Base-by-base conservation (phyloP, 1,140 invertebrate species). In the Vanessa tameamea region DNA sequence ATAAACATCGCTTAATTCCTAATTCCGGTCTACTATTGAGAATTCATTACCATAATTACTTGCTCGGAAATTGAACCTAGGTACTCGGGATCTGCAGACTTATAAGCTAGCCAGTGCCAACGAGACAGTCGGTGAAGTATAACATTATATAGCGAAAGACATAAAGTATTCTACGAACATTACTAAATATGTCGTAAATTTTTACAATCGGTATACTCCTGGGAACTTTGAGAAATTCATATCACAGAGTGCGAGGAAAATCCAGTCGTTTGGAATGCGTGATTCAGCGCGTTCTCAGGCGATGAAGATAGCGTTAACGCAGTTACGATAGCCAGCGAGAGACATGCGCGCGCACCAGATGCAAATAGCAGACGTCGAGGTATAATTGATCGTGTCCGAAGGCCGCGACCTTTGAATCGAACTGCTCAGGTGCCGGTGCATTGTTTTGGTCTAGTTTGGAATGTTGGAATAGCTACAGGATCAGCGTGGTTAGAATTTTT, bases 181-280 rank as follows among this genome's bases (percentile, higher is more conserved):
- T 43, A 43, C 37, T 43, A 43, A 43, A 43, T 43, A 0, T 43
- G 37, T 43, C 37, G 37, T 43, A 43, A 43, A 43, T 8, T 43
- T 43, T 43, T 43, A 43, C 37, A 43, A 43, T 43, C 37, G 37
- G 31, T 12, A 61, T 2, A 61, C 16, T 37, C 57, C 26, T 37
- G 57, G 57, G 57, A 61, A 61, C 55, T 47, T 71, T 20, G 47
- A 57, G 75, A 69, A 69, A 75, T 76, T 72, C 66, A 69, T 68
- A 59, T 69, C 69, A 66, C 65, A 69, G 12, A 61, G 57, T 57
- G 68, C 23, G 61, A 66, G 57, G 70, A 66, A 72, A 72, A 72
- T 26, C 55, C 68, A 50, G 16, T 20, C 51, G 20, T 15, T 50
- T n/a, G 70, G 51, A 66, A 72, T 72, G 70, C 70, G 70, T 65